Base-by-base conservation (phyloP, 2,113 vertebrate genomes). In the Chloropsis hardwickii region DNA sequence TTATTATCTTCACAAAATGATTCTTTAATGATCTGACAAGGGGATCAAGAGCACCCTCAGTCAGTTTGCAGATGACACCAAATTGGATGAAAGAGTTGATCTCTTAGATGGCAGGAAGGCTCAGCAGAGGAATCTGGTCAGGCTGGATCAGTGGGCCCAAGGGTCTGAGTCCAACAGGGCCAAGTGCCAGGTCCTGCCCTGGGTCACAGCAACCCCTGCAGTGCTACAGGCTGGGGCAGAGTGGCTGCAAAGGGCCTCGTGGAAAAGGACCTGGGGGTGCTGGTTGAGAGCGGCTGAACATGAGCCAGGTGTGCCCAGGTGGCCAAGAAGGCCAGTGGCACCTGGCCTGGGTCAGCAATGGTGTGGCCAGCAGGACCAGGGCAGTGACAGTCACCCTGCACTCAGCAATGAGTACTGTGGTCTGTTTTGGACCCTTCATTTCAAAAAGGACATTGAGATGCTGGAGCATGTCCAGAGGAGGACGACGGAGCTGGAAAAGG, bases 221-320 rank as follows among this genome's bases (percentile, higher is more conserved):
- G 61, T 9, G 29, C 61, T 3, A 1, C 60, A 85, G 70, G 25
- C 58, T 86, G 42, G 61, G 60, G 25, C 35, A 58, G 35, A 74
- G 61, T 2, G 44, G 16, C 21, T 66, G 71, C 4, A 15, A 73
- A 12, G 13, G 27, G 20, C 60, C 10, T 0, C 0, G 12, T 1
- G 15, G 51, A 22, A 48, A 74, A 58, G 37, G 25, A 25, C 31
- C 27, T 66, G 20, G 24, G 10, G 12, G 12, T 45, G 21, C 5
- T 58, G 44, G 1, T 4, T 2, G 4, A 23, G 6, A 54, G 67
- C 1, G 4, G 7, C 5, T 60, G 53, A 73, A 73, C 13, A 54
- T 2, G 27, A 67, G 22, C 39, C 60, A 58, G 42, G 17, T 8
- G 24, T 72, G 51, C 16, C 29, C 81, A 72, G 73, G 66, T 23